A percentile compares a stretch with the other conserved stretches of the same genome.
Conservation (phyloP, 2,797 vertebrate species). For the Podargus strigoides region DNA sequence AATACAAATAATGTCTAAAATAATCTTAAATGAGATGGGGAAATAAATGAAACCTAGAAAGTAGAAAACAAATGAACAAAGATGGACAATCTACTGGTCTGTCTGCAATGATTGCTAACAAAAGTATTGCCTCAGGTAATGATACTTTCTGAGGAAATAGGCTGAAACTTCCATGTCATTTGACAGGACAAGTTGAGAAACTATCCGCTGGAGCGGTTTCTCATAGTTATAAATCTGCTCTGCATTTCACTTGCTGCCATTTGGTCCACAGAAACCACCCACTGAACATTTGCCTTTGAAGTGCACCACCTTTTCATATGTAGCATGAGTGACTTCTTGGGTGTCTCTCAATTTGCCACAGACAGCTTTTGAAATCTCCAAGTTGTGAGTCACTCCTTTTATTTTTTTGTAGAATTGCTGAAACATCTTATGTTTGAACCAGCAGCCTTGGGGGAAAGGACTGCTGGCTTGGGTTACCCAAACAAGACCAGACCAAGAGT, state of each 20-base stretch:
- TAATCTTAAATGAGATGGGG: not conserved
- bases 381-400: not conserved
- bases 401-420: not conserved
- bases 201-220: not conserved
- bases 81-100: not conserved
- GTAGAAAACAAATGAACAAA: not conserved
- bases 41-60: not conserved
- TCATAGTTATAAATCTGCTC: not conserved
- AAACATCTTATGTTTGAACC: not conserved
- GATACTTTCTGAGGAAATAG: not conserved
- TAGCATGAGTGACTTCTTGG: conserved; percentile 26
- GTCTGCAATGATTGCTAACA: not conserved
- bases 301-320: not conserved
- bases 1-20: not conserved
- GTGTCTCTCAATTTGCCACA: not conserved
- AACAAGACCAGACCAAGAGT: not conserved
- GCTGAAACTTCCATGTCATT: not conserved
- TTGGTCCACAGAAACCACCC: conserved; percentile 38
- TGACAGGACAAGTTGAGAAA: not conserved
- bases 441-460: not conserved
- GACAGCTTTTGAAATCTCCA: not conserved
- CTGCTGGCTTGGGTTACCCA: not conserved
- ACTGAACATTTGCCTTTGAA: conserved; percentile 44
- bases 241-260: conserved; percentile 14
- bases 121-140: not conserved